Evolutionary conservation across 2,797 vertebrate genomes (phyloP).

Genomic region (Manis pentadactyla): DNA sequence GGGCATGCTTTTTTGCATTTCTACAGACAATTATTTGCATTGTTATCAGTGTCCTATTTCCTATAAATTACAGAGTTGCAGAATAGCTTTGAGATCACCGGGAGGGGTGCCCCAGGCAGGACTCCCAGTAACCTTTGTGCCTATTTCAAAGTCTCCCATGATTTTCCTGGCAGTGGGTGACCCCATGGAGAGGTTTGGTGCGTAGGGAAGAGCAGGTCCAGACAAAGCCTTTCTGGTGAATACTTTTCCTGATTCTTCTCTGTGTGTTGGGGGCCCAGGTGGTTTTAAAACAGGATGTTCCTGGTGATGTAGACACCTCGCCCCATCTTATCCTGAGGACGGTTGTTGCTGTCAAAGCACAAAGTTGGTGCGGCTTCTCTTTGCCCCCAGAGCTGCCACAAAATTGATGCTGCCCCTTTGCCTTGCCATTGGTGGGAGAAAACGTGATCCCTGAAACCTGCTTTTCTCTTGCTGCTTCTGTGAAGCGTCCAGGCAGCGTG

Average conservation of each 20-base stretch:
- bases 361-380: fast-evolving
- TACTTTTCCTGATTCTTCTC: background rate
- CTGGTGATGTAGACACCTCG: fast-evolving
- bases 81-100: fast-evolving
- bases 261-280: fast-evolving
- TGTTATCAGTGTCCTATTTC: background rate
- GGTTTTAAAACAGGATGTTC: background rate
- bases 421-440: fast-evolving
- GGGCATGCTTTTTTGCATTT: background rate
- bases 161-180: background rate
- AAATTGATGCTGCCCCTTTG: too few species aligned
- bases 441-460: fast-evolving
- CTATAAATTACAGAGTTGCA: background rate
- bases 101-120: fast-evolving
- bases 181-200: background rate
- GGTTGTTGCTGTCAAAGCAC: fast-evolving
- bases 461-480: fast-evolving
- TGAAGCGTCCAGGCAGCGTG: background rate
- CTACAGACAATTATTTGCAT: fast-evolving
- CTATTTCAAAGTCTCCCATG: fast-evolving
- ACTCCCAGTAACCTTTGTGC: fast-evolving
- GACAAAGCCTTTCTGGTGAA: background rate
- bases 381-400: fast-evolving
- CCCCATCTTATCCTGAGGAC: fast-evolving
- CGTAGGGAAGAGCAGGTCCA: too few species aligned